phyloP scores from a whole-genome alignment of 1,140 invertebrate genomes.

The Adoxophyes honmai region DNA sequence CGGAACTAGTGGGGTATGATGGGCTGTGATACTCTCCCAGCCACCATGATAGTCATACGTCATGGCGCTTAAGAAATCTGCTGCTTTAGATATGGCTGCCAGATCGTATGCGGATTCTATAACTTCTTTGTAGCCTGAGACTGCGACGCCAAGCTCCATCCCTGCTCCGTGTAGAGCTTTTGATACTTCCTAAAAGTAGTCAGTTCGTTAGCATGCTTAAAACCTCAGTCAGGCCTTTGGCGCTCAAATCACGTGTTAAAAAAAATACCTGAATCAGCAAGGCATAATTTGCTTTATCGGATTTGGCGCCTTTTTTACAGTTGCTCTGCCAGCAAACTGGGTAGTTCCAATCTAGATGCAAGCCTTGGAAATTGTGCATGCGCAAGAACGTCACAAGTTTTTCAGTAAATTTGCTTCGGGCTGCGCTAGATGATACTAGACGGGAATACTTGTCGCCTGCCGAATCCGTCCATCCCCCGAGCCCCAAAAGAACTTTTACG shows the following conservation, averaged over 20 bases:
- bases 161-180: constrained; percentile 84
- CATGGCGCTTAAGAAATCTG: constrained; percentile 93
- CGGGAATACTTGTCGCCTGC: constrained; percentile 90
- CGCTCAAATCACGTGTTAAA: not conserved
- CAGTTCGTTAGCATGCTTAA: constrained; percentile 17
- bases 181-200: constrained; percentile 83
- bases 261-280: constrained; percentile 81
- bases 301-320: constrained; percentile 86
- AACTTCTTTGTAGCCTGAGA: constrained; percentile 94
- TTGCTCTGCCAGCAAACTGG: constrained; percentile 95
- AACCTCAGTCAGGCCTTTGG: not conserved
- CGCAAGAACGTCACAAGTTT: constrained; percentile 83
- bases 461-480: constrained; percentile 96
- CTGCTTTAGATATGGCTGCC: constrained; percentile 79
- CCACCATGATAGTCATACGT: constrained; percentile 93
- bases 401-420: constrained; percentile 83
- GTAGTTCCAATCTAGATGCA: constrained; percentile 95
- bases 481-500: constrained; percentile 84
- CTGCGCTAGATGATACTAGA: constrained; percentile 80
- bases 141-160: constrained; percentile 87
- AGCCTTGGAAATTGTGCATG: constrained; percentile 86
- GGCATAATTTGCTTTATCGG: constrained; percentile 87
- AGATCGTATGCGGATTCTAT: constrained; percentile 91
- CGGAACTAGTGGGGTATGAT: constrained; percentile 88
- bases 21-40: constrained; percentile 89